Conservation (phyloP, 2,888 invertebrate species). For the Hirtodrosophila alboralis region DNA sequence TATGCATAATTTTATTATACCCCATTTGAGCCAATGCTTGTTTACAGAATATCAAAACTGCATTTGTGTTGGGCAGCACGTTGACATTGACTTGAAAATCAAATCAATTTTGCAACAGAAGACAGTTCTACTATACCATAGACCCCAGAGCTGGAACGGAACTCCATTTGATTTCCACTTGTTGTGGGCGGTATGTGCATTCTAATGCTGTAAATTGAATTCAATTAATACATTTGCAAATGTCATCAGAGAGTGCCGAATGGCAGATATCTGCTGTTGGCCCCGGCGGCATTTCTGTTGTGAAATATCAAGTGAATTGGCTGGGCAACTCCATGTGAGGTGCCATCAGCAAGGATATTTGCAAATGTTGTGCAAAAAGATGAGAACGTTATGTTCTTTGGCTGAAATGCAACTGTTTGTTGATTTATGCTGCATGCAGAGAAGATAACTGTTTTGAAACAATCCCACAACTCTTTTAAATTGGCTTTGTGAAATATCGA, state of each 20-base stretch:
- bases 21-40: too few species aligned
- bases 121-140: conserved; percentile 6
- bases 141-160: conserved; percentile 3
- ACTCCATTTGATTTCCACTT: background rate
- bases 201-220: conserved; percentile 56
- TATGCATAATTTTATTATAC: too few species aligned
- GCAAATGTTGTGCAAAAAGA: background rate
- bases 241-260: conserved; percentile 37
- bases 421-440: conserved; percentile 21
- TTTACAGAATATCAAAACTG: conserved; percentile 5
- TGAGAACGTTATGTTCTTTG: background rate
- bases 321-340: conserved; percentile 1
- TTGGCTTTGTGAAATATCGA: background rate
- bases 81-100: conserved; percentile 62
- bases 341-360: conserved; percentile 1
- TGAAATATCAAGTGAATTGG: conserved; percentile 11
- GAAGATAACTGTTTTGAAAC: background rate
- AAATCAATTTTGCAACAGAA: conserved; percentile 55
- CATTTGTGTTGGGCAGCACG: conserved; percentile 24
- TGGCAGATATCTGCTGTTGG: conserved; percentile 5
- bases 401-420: conserved; percentile 1
- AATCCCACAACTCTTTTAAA: conserved; percentile 8
- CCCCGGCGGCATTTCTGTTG: conserved; percentile 9
- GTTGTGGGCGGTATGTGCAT: conserved; percentile 1
- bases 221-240: conserved; percentile 66